Base-by-base conservation (phyloP, 1,140 invertebrate species). In the Drosophila oshimai region DNA sequence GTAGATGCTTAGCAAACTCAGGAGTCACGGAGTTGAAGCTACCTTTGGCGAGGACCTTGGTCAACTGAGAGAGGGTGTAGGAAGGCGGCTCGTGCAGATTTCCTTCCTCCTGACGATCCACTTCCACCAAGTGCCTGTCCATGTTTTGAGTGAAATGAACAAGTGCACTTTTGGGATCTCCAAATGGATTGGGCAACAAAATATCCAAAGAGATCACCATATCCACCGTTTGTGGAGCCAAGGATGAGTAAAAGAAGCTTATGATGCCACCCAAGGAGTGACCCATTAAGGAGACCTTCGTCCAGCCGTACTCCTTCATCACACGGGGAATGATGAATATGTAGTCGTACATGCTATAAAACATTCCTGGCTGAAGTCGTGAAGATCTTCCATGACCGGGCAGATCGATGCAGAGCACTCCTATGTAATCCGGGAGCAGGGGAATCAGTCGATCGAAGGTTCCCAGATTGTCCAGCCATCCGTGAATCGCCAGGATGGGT, bases 401-500 rank as follows among this genome's bases (percentile, higher is more conserved):
- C 18, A 95, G 92, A 90, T 96, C 95, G 3, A 95, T 92, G 1
- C 94, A 93, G 2, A 96, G 79, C 39, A 95, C 91, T 1, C 93
- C 92, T 5, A 93, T 65, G 53, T 94, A 91, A 20, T 92, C 84
- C 1, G 92, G 91, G n/a, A 96, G 74, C 18, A 94, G 76, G 10
- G 94, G 94, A 18, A 93, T 93, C 22, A 96, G 76, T 2, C 91
- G 90, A 87, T 96, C 94, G 91, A 95, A 96, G 2, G 93, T 93
- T 7, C 93, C 94, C 31, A 94, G 93, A 79, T 95, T 96, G 73
- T 95, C 94, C 90, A 94, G 92, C 95, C 95, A 96, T 2, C 95
- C 95, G 81, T 96, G 95, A 9, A 96, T 58, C 0, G 93, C 93
- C 12, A 96, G 73, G 22, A 96, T 93, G 0, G 95, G 95, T 29